Evolutionary conservation across 2,797 vertebrate genomes (phyloP).

Genomic region (Echeneis naucrates): DNA sequence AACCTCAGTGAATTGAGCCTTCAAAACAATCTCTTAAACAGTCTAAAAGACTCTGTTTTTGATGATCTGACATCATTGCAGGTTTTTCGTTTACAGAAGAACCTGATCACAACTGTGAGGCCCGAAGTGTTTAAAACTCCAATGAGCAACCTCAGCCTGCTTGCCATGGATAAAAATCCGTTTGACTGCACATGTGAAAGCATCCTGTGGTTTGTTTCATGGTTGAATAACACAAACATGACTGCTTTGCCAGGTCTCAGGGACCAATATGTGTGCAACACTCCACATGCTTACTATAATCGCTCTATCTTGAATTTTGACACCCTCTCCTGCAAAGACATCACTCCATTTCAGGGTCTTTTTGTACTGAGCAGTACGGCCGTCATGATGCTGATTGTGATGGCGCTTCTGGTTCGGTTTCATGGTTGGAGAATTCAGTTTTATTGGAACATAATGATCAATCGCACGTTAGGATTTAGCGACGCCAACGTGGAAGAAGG

Average conservation of each 20-base stretch:
- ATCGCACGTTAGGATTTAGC: conserved; percentile 89
- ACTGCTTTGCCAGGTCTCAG: conserved; percentile 78
- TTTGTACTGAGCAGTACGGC: conserved; percentile 83
- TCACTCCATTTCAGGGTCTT: conserved; percentile 88
- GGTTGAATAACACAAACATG: conserved; percentile 88
- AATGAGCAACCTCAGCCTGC: conserved; percentile 83
- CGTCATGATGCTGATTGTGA: conserved; percentile 77
- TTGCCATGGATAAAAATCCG: conserved; percentile 91
- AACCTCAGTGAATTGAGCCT: conserved; percentile 86
- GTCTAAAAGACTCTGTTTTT: conserved; percentile 86
- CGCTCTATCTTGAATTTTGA: conserved; percentile 87
- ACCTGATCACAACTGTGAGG: conserved; percentile 90
- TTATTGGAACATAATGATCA: conserved; percentile 90
- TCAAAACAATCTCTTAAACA: conserved; percentile 88
- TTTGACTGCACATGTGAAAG: conserved; percentile 98
- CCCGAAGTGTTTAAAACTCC: conserved; percentile 85
- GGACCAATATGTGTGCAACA: conserved; percentile 91
- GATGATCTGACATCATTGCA: conserved; percentile 84
- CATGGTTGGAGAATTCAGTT: conserved; percentile 95
- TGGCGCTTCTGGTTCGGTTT: conserved; percentile 86
- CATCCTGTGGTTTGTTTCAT: conserved; percentile 92
- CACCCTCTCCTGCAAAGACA: conserved; percentile 90
- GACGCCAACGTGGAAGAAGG: conserved; percentile 82
- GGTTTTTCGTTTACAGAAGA: conserved; percentile 89
- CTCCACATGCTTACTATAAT: conserved; percentile 89